Evolutionary conservation across 1,140 invertebrate genomes (phyloP), one percentile per base, ranked within the genome.

Genomic region (Ips typographus): DNA sequence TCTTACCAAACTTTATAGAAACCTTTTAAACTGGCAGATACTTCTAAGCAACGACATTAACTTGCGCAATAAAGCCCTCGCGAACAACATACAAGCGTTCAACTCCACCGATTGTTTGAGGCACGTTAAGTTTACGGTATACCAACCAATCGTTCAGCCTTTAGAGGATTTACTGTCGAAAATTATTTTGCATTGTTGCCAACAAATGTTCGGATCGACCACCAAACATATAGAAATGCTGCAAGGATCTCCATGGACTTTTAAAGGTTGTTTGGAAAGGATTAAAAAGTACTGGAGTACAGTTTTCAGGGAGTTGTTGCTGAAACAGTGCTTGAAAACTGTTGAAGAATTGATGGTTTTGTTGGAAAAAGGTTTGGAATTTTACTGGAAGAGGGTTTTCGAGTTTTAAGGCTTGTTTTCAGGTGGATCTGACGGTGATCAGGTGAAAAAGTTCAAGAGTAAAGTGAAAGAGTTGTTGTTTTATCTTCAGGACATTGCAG

Each of bases 251-350:
- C 73, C 75, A 44, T 73, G 74, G 73, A 61, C 68, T 6, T 70
- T 77, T 52, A 37, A 47, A 8, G 71, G 70, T 7, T 77, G 75
- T 43, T 56, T 77, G 4, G 68, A 68, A 57, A 70, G 71, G 64
- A 71, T 76, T 60, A 68, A 65, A 39, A 70, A 69, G 43, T 77
- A 77, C 60, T 77, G 75, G 75, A 61, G 47, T n/a, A 58, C 72
- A 39, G 73, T 75, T 6, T 77, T 75, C 59, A 62, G 66, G 49
- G 70, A 72, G 2, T 60, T 72, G 37, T 7, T 77, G 39, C 43
- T 77, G 40, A 77, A 77, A 61, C 75, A 77, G 37, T 74, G 64
- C 47, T 68, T 47, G 8, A 75, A 68, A 47, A 60, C 68, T 49
- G 40, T 76, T 6, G 65, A 70, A 38, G 44, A 68, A 39, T 22